Conservation (phyloP, 2,797 vertebrate genomes). For the Dendrocincla fuliginosa region DNA sequence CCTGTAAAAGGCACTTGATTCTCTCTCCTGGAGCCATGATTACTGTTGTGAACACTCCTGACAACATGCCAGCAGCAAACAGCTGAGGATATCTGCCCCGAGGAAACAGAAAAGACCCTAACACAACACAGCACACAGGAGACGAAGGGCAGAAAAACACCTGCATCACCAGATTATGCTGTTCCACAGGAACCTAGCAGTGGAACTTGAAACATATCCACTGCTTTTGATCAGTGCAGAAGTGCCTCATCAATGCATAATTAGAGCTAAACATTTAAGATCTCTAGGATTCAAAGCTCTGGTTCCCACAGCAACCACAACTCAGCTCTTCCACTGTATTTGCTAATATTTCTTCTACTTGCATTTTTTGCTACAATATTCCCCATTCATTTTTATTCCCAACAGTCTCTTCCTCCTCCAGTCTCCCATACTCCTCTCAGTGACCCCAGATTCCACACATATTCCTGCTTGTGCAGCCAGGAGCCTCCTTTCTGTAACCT, state of each 20-base stretch:
- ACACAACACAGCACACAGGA: background rate
- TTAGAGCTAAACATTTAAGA: background rate
- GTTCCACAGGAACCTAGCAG: background rate
- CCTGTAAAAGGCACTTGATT: conserved; percentile 98
- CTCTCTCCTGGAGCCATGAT: conserved; percentile 98
- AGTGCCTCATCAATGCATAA: background rate
- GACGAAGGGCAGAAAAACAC: background rate
- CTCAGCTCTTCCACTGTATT: background rate
- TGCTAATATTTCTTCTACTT: background rate
- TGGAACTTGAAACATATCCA: background rate
- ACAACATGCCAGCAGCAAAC: conserved; percentile 96
- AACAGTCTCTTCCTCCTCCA: background rate
- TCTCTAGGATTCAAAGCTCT: background rate
- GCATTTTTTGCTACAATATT: background rate
- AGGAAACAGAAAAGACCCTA: conserved; percentile 41
- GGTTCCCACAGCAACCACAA: conserved; percentile 38
- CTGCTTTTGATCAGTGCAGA: background rate
- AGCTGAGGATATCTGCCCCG: conserved; percentile 90
- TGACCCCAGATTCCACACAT: background rate
- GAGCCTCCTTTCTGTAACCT: background rate
- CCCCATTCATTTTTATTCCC: background rate
- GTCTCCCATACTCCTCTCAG: background rate
- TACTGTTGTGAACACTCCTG: conserved; percentile 93
- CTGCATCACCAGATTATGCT: background rate
- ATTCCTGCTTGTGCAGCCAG: background rate